phyloP scores from a whole-genome alignment of 2,888 invertebrate genomes.

The Volucella zonaria region DNA sequence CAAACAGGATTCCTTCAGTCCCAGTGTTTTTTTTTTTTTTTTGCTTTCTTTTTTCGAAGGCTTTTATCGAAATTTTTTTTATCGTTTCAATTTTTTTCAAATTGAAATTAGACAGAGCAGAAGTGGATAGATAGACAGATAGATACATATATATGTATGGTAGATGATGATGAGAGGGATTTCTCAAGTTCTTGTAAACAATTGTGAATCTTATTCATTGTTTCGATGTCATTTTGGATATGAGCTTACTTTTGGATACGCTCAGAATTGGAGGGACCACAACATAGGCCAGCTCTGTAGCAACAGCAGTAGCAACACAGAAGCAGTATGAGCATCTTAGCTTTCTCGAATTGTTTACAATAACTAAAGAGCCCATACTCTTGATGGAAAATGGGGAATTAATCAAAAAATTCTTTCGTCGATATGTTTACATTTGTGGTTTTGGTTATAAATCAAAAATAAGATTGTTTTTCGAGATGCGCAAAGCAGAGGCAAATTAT shows the following conservation, averaged over 20 bases:
- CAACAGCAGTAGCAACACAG: conserved; percentile 7
- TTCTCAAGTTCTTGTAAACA: conserved; percentile 67
- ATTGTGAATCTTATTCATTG: conserved; percentile 52
- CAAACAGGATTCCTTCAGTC: conserved; percentile 54
- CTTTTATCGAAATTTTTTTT: conserved; percentile 1
- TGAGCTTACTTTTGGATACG: conserved; percentile 44
- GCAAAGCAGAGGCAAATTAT: conserved; percentile 31
- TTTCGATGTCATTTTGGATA: conserved; percentile 62
- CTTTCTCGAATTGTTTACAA: conserved; percentile 60
- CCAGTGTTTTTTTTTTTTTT: conserved; percentile 23
- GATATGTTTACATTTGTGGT: conserved; percentile 59
- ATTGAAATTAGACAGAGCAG: conserved; percentile 42
- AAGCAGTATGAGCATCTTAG: conserved; percentile 31
- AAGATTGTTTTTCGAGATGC: conserved; percentile 27
- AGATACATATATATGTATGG: too few relatives aligned
- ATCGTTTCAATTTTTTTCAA: conserved; percentile 43
- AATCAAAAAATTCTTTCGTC: conserved; percentile 67
- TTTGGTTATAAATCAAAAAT: conserved; percentile 59
- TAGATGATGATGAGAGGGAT: conserved; percentile 33
- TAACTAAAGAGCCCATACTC: conserved; percentile 54
- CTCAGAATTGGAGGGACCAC: conserved; percentile 1
- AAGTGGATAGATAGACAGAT: conserved; percentile 26
- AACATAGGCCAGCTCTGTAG: too few relatives aligned
- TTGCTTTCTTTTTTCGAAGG: neutral
- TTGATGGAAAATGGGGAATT: conserved; percentile 69